Conservation (phyloP, 2,888 invertebrate genomes). For the Eudemis profundana region DNA sequence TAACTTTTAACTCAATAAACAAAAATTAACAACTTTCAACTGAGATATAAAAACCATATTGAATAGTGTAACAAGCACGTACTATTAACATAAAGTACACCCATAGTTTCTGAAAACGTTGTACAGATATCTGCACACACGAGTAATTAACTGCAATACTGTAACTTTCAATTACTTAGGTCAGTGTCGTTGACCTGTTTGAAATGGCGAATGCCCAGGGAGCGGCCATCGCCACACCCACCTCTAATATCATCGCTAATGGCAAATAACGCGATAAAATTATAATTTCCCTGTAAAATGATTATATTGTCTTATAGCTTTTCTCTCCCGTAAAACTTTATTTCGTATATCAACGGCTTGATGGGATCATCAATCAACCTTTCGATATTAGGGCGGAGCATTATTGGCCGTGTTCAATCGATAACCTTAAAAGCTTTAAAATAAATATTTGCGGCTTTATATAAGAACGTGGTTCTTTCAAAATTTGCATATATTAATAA, state of each 20-base stretch:
- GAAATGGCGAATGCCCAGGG: slow-evolving; percentile 62
- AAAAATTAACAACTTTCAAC: too few relatives aligned
- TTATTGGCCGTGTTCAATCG: slow-evolving; percentile 36
- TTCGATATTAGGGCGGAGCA: slow-evolving; percentile 36
- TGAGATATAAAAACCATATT: too few relatives aligned
- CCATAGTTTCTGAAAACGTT: too few relatives aligned
- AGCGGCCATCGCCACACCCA: slow-evolving; percentile 65
- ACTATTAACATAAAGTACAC: too few relatives aligned
- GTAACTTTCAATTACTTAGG: slow-evolving; percentile 40
- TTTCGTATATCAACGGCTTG: slow-evolving; percentile 38
- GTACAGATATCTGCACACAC: not conserved
- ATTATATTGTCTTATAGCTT: slow-evolving; percentile 27
- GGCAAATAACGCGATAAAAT: slow-evolving; percentile 64
- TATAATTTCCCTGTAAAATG: slow-evolving; percentile 56
- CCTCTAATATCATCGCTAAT: slow-evolving; percentile 59
- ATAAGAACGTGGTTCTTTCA: not conserved
- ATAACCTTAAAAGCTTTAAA: slow-evolving; percentile 31
- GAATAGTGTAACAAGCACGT: too few relatives aligned
- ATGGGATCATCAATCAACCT: slow-evolving; percentile 43
- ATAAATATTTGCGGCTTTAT: not conserved
- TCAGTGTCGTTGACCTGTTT: slow-evolving; percentile 59
- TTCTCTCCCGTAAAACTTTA: slow-evolving; percentile 35
- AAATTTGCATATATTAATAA: not conserved
- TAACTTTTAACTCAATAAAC: too few relatives aligned
- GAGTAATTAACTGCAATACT: slow-evolving; percentile 29